Conservation (phyloP, 2,797 vertebrate species). For the Pantherophis alleghaniensis region DNA sequence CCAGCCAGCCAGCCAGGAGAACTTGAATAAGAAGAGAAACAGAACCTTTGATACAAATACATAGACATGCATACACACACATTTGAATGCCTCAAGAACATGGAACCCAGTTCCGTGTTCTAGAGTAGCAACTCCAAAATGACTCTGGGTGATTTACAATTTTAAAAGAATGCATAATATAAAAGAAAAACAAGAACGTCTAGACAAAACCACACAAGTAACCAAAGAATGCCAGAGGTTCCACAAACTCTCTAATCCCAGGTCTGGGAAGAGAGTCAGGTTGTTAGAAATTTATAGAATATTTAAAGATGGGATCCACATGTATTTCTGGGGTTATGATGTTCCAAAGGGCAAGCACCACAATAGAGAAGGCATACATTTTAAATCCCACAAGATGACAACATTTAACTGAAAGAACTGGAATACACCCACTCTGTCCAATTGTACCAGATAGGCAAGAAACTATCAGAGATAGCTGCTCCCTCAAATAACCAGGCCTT, state of each 20-base stretch:
- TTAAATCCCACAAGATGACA: background rate
- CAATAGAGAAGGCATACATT: background rate
- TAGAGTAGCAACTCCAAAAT: background rate
- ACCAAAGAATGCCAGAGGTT: background rate
- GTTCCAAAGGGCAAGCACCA: background rate
- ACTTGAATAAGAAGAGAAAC: background rate
- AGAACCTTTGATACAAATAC: background rate
- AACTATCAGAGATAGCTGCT: background rate
- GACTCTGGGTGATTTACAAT: background rate
- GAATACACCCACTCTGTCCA: background rate
- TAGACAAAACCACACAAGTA: background rate
- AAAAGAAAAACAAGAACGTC: background rate
- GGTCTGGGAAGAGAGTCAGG: background rate
- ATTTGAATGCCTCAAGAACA: background rate
- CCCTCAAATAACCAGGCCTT: background rate
- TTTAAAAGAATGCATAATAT: background rate
- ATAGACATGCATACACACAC: background rate
- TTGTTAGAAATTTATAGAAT: background rate
- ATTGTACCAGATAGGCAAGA: background rate
- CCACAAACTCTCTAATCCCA: background rate
- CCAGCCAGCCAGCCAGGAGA: background rate
- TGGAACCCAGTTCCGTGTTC: background rate
- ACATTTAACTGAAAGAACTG: background rate
- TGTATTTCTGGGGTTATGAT: background rate
- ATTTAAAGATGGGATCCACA: background rate